These are phyloP conservation scores for Orchestia grillus DNA, from an alignment of 1,140 invertebrate genomes.

Conservation along the genomic window DNA sequence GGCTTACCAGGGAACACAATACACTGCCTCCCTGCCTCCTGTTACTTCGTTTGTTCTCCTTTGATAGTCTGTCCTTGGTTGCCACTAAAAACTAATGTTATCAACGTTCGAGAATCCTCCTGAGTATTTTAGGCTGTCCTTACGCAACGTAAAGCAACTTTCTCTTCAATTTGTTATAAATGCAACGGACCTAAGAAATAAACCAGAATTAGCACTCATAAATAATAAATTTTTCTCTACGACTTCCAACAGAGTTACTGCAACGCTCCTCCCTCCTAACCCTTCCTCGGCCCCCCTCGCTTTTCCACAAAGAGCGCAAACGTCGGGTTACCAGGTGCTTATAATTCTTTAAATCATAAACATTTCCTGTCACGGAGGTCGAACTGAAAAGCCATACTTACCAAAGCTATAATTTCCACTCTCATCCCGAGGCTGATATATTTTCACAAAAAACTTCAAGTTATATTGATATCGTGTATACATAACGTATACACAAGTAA, in stretches of 20 bases:
- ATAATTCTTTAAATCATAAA: neutral
- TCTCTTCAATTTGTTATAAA: neutral
- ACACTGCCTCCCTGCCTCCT: neutral
- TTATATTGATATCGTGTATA: neutral
- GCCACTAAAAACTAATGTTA: neutral
- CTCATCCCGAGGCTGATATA: neutral
- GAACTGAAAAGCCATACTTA: neutral
- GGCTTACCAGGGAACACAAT: constrained; percentile 34
- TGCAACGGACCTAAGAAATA: neutral
- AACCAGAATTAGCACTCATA: neutral
- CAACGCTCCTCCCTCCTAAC: neutral
- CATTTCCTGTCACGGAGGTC: neutral
- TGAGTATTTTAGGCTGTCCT: neutral
- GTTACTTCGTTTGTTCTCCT: constrained; percentile 14
- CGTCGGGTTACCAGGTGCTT: neutral
- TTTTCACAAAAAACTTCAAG: neutral
- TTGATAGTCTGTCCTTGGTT: neutral
- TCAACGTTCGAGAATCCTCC: neutral
- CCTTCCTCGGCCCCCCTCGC: neutral
- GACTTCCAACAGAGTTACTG: neutral
- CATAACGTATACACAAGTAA: neutral
- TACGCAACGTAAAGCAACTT: neutral
- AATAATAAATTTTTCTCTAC: neutral
- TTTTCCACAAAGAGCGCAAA: constrained; percentile 47
- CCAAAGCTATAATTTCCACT: neutral